Percentiles rank a stretch among this genome's conserved stretches.
These are phyloP conservation scores for Syngnathus typhle DNA, from an alignment of 2,113 vertebrate genomes.

Conservation along the genomic window DNA sequence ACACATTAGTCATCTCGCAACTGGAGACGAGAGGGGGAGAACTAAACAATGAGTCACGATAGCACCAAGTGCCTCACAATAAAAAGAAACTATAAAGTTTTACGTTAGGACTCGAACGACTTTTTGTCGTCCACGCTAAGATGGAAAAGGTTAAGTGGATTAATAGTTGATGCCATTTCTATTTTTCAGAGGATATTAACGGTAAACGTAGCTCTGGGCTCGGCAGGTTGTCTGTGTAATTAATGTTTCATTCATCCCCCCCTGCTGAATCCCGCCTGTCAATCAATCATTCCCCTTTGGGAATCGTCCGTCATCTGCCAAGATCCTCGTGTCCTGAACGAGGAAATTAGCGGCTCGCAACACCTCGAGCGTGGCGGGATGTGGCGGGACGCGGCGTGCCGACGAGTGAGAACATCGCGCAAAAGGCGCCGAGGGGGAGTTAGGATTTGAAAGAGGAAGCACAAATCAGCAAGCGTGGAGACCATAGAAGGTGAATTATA, in stretches of 20 bases:
- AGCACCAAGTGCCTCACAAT: conserved; percentile 18
- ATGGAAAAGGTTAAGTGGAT: too few relatives aligned
- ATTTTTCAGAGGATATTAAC: background rate
- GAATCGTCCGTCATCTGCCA: conserved; percentile 30
- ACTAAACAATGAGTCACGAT: conserved; percentile 50
- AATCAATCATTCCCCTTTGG: conserved; percentile 37
- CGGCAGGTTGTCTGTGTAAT: conserved; percentile 40
- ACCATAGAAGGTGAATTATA: conserved; percentile 15
- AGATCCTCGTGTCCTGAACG: conserved; percentile 23
- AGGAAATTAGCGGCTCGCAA: conserved; percentile 34
- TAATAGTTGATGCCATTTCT: too few relatives aligned
- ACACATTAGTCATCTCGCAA: conserved; percentile 54
- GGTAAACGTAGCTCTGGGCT: background rate
- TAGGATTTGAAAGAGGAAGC: conserved; percentile 14
- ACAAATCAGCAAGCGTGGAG: conserved; percentile 7
- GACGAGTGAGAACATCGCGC: conserved; percentile 17
- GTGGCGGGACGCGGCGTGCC: conserved; percentile 16
- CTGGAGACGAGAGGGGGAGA: conserved; percentile 39
- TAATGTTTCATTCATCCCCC: conserved; percentile 20
- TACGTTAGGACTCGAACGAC: too few relatives aligned
- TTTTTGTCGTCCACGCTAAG: too few relatives aligned
- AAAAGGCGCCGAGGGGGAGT: conserved; percentile 43
- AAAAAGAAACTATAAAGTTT: conserved; percentile 18
- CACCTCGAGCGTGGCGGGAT: conserved; percentile 36
- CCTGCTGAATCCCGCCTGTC: conserved; percentile 34